Evolutionary conservation across 2,888 invertebrate genomes (phyloP).

Genomic region (Entomobrya proxima): DNA sequence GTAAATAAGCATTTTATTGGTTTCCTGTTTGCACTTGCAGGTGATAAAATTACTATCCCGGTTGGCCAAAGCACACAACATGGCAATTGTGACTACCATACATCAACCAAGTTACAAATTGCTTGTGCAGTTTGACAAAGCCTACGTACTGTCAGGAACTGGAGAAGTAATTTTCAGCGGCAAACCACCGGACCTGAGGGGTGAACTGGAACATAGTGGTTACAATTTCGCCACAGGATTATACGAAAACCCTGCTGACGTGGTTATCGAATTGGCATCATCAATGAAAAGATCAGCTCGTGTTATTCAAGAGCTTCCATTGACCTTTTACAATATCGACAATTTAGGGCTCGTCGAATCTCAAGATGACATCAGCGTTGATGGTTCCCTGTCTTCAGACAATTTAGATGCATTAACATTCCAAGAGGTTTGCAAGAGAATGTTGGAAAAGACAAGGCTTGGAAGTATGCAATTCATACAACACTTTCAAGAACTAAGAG

Average conservation of each 20-base stretch:
- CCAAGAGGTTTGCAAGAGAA: background rate
- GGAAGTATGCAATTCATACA: too few species aligned
- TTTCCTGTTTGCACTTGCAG: background rate
- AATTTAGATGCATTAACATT: background rate
- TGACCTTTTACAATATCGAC: too few species aligned
- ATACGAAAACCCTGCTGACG: slow-evolving; percentile 34
- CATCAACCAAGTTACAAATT: slow-evolving; percentile 56
- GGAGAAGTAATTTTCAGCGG: slow-evolving; percentile 34
- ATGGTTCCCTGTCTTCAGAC: background rate
- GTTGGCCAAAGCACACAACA: slow-evolving; percentile 13
- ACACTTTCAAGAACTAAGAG: background rate
- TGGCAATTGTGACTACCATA: slow-evolving; percentile 43
- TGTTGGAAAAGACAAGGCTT: background rate
- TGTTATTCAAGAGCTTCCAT: too few species aligned
- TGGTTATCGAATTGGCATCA: slow-evolving; percentile 32
- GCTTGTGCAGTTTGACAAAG: slow-evolving; percentile 28
- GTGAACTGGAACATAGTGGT: background rate
- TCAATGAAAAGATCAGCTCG: slow-evolving; percentile 6
- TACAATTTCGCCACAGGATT: background rate
- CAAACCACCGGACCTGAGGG: background rate
- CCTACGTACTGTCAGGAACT: slow-evolving; percentile 22
- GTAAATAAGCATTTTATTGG: too few species aligned
- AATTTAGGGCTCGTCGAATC: too few species aligned
- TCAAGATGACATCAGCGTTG: background rate
- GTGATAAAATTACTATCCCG: slow-evolving; percentile 9